Evolutionary conservation across 2,888 invertebrate species (phyloP).

Genomic region (Meliscaeva auricollis): DNA sequence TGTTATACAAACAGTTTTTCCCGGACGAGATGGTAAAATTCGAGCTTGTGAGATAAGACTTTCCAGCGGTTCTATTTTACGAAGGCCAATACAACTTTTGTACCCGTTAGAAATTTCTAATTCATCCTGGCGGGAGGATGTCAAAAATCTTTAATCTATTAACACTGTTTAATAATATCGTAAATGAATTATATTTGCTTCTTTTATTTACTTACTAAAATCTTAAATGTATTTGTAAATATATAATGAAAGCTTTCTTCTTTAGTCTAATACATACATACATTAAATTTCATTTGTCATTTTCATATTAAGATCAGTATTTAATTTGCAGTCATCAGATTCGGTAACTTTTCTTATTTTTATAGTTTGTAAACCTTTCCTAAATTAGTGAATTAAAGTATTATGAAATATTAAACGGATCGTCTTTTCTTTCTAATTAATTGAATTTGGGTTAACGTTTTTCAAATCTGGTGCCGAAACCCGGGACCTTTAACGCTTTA

Average conservation of each 20-base stretch:
- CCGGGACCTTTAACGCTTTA: constrained; percentile 28
- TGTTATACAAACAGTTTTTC: constrained; percentile 49
- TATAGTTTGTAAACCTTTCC: constrained; percentile 4
- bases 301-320: neutral
- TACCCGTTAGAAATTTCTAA: constrained; percentile 46
- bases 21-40: constrained; percentile 61
- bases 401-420: constrained; percentile 7
- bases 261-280: neutral
- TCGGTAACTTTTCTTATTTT: neutral
- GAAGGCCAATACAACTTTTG: constrained; percentile 56
- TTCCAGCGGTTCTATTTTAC: constrained; percentile 40
- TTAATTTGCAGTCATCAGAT: constrained; percentile 4
- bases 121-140: constrained; percentile 35
- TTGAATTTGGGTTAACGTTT: neutral
- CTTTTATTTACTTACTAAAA: neutral
- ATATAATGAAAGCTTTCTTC: neutral
- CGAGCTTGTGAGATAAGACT: constrained; percentile 57
- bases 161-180: neutral
- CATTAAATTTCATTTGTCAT: neutral
- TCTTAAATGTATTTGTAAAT: neutral
- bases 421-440: neutral
- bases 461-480: constrained; percentile 48
- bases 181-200: neutral
- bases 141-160: constrained; percentile 30
- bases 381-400: neutral